These are phyloP conservation scores for Hystrix brachyura DNA, from an alignment of 2,113 vertebrate species.

Conservation along the genomic window DNA sequence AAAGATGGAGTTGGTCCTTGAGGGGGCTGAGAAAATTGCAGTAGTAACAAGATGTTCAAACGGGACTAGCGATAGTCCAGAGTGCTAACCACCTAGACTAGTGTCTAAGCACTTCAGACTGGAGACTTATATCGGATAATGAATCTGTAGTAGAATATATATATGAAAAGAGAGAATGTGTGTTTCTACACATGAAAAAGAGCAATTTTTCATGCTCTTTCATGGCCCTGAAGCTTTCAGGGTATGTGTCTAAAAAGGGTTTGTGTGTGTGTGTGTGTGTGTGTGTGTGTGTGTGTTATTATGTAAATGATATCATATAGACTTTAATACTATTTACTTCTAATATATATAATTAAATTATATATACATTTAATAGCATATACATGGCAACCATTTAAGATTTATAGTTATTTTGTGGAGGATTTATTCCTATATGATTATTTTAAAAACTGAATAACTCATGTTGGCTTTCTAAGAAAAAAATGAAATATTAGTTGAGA, in stretches of 20 bases:
- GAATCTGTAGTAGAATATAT: background rate
- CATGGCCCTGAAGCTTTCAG: background rate
- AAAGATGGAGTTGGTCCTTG: background rate
- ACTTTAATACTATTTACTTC: background rate
- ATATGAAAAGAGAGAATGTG: background rate
- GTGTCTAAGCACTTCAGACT: background rate
- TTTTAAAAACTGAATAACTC: background rate
- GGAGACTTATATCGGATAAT: background rate
- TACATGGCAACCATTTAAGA: background rate
- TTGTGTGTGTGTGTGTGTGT: background rate
- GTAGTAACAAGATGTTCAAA: background rate
- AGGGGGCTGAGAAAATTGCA: conserved; percentile 74
- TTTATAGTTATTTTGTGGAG: background rate
- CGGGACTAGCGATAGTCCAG: background rate
- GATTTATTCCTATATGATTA: background rate
- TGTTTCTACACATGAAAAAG: background rate
- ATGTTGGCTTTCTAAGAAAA: conserved; percentile 1
- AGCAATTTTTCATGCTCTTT: background rate
- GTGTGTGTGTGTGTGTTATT: background rate
- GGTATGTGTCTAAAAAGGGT: background rate
- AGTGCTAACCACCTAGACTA: background rate
- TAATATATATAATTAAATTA: background rate
- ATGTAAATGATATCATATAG: background rate
- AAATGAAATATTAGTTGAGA: background rate
- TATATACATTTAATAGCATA: background rate